These are phyloP conservation scores for Sebastes alutus DNA, from an alignment of 2,797 vertebrate species.

Conservation along the genomic window DNA sequence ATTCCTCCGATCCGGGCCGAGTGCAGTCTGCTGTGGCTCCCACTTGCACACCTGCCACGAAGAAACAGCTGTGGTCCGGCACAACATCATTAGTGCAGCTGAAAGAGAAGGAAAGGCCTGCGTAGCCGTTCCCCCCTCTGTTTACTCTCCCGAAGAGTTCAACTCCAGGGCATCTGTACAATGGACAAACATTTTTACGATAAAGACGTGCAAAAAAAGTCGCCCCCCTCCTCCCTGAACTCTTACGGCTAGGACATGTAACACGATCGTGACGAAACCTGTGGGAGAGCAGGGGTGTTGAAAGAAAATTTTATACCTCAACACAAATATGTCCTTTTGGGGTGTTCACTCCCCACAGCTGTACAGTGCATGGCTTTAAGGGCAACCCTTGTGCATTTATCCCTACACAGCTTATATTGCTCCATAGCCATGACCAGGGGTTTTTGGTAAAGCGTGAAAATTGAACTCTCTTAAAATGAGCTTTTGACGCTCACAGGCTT, in stretches of 20 bases:
- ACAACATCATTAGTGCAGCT: slow-evolving; percentile 84
- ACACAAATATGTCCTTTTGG: slow-evolving; percentile 56
- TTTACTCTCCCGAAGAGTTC: slow-evolving; percentile 76
- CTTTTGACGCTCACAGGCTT: slow-evolving; percentile 5
- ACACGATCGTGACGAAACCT: slow-evolving; percentile 62
- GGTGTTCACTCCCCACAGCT: slow-evolving; percentile 47
- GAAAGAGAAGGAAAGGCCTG: slow-evolving; percentile 79
- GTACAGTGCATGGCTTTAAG: slow-evolving; percentile 36
- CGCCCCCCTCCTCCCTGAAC: not conserved
- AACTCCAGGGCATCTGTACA: slow-evolving; percentile 72
- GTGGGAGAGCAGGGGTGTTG: slow-evolving; percentile 61
- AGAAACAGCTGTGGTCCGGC: slow-evolving; percentile 81
- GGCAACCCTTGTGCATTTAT: slow-evolving; percentile 23
- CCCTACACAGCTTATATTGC: not conserved
- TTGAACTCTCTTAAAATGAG: slow-evolving; percentile 21
- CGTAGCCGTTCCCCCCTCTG: slow-evolving; percentile 44
- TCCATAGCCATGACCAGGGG: slow-evolving; percentile 12
- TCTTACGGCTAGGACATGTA: slow-evolving; percentile 42
- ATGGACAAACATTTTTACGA: slow-evolving; percentile 72
- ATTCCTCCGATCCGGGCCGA: slow-evolving; percentile 73
- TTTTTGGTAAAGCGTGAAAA: slow-evolving; percentile 40
- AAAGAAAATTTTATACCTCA: slow-evolving; percentile 68
- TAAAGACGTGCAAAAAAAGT: slow-evolving; percentile 68
- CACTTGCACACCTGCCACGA: slow-evolving; percentile 82
- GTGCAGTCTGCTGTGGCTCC: slow-evolving; percentile 66